These are phyloP conservation scores for Andricus curvator DNA, from an alignment of 2,888 invertebrate species.

Conservation along the genomic window DNA sequence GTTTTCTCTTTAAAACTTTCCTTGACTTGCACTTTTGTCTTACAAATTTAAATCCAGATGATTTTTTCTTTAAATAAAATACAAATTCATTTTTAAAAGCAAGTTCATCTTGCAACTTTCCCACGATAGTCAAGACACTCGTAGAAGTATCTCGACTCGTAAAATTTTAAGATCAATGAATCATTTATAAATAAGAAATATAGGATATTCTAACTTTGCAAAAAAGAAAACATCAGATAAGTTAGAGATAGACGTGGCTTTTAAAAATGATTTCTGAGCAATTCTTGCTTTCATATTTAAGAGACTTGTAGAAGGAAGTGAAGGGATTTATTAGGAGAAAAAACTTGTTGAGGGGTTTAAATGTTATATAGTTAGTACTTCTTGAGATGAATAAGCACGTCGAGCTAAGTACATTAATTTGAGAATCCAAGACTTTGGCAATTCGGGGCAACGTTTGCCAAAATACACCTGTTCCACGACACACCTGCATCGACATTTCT, in stretches of 20 bases:
- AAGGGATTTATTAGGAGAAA: slow-evolving; percentile 6
- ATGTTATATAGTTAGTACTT: slow-evolving; percentile 21
- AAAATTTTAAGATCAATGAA: not conserved
- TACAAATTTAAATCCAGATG: not conserved
- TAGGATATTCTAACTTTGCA: not conserved
- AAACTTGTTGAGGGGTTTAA: slow-evolving; percentile 26
- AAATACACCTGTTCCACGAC: slow-evolving; percentile 68
- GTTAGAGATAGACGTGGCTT: not conserved
- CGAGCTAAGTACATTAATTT: slow-evolving; percentile 53
- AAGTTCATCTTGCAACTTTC: not conserved
- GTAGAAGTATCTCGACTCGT: not conserved
- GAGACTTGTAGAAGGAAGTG: not conserved
- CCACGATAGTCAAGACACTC: slow-evolving; percentile 23
- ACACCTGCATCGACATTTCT: slow-evolving; percentile 66
- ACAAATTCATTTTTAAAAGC: not conserved
- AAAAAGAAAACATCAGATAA: slow-evolving; percentile 5
- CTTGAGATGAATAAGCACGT: slow-evolving; percentile 19
- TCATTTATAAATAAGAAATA: slow-evolving; percentile 14
- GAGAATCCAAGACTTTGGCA: slow-evolving; percentile 43
- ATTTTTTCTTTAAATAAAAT: not conserved
- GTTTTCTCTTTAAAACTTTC: not conserved
- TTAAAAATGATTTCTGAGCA: not conserved
- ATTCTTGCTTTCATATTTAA: not conserved
- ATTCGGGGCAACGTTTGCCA: slow-evolving; percentile 59
- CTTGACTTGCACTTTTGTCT: not conserved